A percentile compares a stretch with the other conserved stretches of the same genome.
These are phyloP conservation scores for Percopsis transmontana DNA, from an alignment of 2,113 vertebrate genomes.

Conservation along the genomic window DNA sequence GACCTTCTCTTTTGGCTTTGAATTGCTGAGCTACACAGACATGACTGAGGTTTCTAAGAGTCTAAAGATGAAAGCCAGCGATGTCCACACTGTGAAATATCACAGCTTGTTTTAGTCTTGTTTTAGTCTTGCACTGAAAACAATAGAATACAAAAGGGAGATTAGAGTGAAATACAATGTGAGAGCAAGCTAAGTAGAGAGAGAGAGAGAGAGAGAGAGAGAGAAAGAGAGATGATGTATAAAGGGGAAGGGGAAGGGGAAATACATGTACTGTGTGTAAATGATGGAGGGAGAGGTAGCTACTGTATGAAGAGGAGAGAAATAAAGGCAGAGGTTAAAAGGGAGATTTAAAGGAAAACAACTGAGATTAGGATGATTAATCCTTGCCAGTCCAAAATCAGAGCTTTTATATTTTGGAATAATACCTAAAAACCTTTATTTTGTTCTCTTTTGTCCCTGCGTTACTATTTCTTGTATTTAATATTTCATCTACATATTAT, in stretches of 20 bases:
- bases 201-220: conserved; percentile 29
- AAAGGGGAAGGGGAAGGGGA: neutral
- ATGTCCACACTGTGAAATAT: neutral
- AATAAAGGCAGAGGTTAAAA: conserved; percentile 35
- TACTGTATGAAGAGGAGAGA: conserved; percentile 1
- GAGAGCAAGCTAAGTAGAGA: conserved; percentile 61
- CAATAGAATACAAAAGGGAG: conserved; percentile 10
- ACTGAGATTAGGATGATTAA: conserved; percentile 64
- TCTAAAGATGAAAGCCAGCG: neutral
- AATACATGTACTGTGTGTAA: no score
- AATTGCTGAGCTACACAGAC: neutral
- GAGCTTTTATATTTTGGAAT: conserved; percentile 72
- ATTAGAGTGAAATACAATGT: conserved; percentile 54
- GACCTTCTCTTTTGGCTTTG: neutral
- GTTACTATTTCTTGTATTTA: no score
- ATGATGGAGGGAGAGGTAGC: neutral
- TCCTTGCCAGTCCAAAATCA: conserved; percentile 61
- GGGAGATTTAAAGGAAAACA: conserved; percentile 32
- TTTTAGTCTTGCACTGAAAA: neutral
- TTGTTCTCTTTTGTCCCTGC: no score
- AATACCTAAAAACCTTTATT: conserved; percentile 63
- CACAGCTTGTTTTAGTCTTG: neutral
- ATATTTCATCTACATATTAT: no score
- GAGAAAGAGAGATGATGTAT: conserved; percentile 13
- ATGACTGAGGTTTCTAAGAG: neutral